phyloP scores from a whole-genome alignment of 2,888 invertebrate genomes.

The Crioceris asparagi region DNA sequence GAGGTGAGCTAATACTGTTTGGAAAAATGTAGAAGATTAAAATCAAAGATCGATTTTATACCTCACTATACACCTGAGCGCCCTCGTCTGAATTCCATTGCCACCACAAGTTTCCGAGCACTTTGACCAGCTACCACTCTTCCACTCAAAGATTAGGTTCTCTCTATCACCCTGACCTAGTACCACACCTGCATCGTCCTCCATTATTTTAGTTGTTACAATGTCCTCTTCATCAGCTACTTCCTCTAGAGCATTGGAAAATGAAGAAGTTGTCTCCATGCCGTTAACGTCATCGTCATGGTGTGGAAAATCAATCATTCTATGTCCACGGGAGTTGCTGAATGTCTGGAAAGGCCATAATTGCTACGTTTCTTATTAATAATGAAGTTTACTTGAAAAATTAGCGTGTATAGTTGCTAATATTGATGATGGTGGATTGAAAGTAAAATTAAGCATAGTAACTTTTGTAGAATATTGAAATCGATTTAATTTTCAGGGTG shows the following conservation, averaged over 20 bases:
- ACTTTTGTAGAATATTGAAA: too few species aligned
- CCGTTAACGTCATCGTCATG: constrained; percentile 19
- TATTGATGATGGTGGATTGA: too few species aligned
- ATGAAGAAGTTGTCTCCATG: constrained; percentile 5
- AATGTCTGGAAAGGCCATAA: constrained; percentile 75
- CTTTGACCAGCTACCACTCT: constrained; percentile 72
- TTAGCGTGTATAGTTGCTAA: too few species aligned
- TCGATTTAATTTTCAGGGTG: too few species aligned
- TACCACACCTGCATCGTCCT: constrained; percentile 10
- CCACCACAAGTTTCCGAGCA: constrained; percentile 79
- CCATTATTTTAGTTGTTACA: constrained; percentile 1
- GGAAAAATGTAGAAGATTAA: too few species aligned
- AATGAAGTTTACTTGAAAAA: constrained; percentile 18
- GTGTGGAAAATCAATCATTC: constrained; percentile 45
- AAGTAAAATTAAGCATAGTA: too few species aligned
- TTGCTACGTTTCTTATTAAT: constrained; percentile 52
- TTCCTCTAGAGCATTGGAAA: too few species aligned
- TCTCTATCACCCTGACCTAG: not conserved
- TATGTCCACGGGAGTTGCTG: constrained; percentile 59
- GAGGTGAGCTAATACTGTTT: not conserved
- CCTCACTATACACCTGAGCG: constrained; percentile 59
- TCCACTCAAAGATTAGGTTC: constrained; percentile 62
- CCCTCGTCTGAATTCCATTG: constrained; percentile 59
- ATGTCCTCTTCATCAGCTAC: constrained; percentile 7
- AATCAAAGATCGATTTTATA: constrained; percentile 7